Conservation (phyloP, 2,888 invertebrate species). For the Strigamia maritima region DNA sequence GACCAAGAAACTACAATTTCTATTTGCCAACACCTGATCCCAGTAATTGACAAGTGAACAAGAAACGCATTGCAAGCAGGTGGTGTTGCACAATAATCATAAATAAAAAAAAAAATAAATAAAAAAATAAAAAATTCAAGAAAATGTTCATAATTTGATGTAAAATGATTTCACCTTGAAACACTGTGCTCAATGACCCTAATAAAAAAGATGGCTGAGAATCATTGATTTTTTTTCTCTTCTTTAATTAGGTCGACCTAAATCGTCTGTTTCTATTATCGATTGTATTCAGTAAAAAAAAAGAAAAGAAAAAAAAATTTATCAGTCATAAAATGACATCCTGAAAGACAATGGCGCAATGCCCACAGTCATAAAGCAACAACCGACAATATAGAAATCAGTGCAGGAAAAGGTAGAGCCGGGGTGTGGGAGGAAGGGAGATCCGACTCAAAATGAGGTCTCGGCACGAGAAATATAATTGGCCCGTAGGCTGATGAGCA, state of each 20-base stretch:
- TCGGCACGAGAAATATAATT: conserved; percentile 4
- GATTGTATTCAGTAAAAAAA: background rate
- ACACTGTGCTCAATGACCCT: background rate
- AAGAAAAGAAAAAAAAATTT: background rate
- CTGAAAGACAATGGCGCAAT: conserved; percentile 4
- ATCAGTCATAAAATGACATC: conserved; percentile 4
- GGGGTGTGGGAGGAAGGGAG: background rate
- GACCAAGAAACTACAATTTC: background rate
- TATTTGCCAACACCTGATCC: conserved; percentile 4
- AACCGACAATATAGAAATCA: background rate
- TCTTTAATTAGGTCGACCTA: background rate
- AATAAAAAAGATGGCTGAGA: background rate
- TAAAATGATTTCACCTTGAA: too few species aligned
- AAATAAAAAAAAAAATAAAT: background rate
- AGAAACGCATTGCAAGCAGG: background rate
- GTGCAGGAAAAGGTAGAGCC: background rate
- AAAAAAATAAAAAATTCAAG: background rate
- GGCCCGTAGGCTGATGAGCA: conserved; percentile 4
- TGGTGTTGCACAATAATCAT: background rate
- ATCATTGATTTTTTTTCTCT: background rate
- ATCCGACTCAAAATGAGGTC: conserved; percentile 4
- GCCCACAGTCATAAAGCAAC: conserved; percentile 4
- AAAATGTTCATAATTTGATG: background rate
- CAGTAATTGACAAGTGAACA: background rate
- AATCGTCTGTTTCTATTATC: background rate